Base-by-base conservation (phyloP, 1,140 invertebrate genomes). In the Leptopilina boulardi region DNA sequence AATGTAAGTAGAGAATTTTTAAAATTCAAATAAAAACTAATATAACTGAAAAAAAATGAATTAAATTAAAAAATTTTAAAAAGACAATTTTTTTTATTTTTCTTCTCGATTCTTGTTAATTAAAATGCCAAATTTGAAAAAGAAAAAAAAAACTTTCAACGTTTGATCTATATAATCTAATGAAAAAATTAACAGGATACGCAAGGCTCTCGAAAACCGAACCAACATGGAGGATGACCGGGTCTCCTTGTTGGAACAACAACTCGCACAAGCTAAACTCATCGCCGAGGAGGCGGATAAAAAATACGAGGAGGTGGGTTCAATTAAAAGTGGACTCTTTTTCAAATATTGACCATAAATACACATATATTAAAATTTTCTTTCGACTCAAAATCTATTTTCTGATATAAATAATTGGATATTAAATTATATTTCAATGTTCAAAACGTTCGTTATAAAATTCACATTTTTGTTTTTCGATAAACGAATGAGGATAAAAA, bases 201-300 rank as follows among this genome's bases (percentile, higher is more conserved):
- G 98, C 92, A 99, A 99, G 95, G 97, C 98, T 84, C 94, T 99
- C 92, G 98, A 99, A 94, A 99, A 99, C 91, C 95, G 97, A 92
- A 98, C 97, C 90, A 99, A 99, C 92, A 98, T 99, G 96, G 98
- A 99, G 93, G 98, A 99, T 90, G 98, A 99, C 92, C 94, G 98
- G 90, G 97, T 99, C 89, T 94, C 95, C 87, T 95, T 97, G 82
- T 93, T 99, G 93, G 98, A 99, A 92, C 94, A 96, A 81, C 97
- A 99, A 91, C 94, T 99, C 89, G 94, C 97, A 81, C 98, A 99
- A 91, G 98, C 98, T 88, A 98, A 98, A 93, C 94, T 97, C 91
- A 98, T 99, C 91, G 98, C 98, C 82, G 98, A 99, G 92, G 98
- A 99, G 93, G 97, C 98, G 83, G 98, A 99, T 93, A 98, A 98